Evolutionary conservation across 1,140 invertebrate genomes (phyloP), one percentile per base, ranked within the genome.

Genomic region (Drosophila sproati): DNA sequence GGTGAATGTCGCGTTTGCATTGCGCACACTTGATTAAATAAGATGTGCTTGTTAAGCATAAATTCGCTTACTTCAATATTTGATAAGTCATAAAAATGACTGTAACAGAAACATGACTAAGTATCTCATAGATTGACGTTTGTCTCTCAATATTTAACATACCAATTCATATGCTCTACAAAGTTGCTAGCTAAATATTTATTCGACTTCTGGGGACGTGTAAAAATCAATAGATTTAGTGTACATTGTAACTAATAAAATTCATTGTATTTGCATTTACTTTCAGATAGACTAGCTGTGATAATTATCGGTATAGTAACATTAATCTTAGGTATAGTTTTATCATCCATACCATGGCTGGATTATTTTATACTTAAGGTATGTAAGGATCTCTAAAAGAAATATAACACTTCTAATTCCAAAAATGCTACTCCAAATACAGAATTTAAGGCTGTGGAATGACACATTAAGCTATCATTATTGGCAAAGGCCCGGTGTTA

Each of bases 401-500:
- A 12, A 5, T 32, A 0, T n/a, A 12, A 12, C 4, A 2, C 0
- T 39, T 56, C 48, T 28, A 28, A 35, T 3, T 3, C 4, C 8
- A n/a, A 28, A 0, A 10, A 0, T 39, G 4, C 7, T 12, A 1
- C 32, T 4, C 10, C 3, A 2, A 70, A 50, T 39, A 34, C 94
- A 98, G 97, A 96, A 98, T 94, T 93, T 98, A 77, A 95, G 95
- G 91, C 93, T 98, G 78, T 95, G 96, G 94, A 97, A 97, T 91
- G 96, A 96, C 7, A 96, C 96, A 0, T 86, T 98, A 32, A 96
- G 96, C 80, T 98, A 97, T 93, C 96, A 98, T 70, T 97, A 98
- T 91, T 98, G 98, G 98, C 96, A 97, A 83, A 96, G 97, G 78
- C 97, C 97, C 0, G 97, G 97, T 0, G 96, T 98, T 5, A 95